phyloP scores from a whole-genome alignment of 1,140 invertebrate genomes.

The Myzus persicae region DNA sequence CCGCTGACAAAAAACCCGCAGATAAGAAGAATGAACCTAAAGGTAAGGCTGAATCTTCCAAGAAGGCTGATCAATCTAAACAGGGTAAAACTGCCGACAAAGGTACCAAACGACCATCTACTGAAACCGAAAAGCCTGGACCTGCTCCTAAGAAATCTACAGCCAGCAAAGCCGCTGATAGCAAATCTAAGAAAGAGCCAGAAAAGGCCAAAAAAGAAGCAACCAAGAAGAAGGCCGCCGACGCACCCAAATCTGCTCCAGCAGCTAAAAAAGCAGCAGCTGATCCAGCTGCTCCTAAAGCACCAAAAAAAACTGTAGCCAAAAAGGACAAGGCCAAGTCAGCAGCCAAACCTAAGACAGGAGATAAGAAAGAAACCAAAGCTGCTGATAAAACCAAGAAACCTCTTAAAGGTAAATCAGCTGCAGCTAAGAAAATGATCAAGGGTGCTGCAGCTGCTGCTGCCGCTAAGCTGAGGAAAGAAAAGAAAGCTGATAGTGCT shows the following conservation, averaged over 20 bases:
- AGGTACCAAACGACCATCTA: slow-evolving; percentile 64
- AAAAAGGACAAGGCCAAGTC: slow-evolving; percentile 68
- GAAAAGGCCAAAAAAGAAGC: slow-evolving; percentile 56
- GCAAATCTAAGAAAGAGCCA: slow-evolving; percentile 45
- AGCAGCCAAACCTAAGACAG: slow-evolving; percentile 62
- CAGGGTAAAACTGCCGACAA: slow-evolving; percentile 24
- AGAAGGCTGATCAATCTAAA: slow-evolving; percentile 53
- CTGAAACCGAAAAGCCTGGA: slow-evolving; percentile 65
- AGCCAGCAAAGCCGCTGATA: slow-evolving; percentile 54
- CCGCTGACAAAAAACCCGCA: slow-evolving; percentile 64
- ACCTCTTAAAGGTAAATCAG: slow-evolving; percentile 66
- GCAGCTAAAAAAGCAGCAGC: slow-evolving; percentile 54
- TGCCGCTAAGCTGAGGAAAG: slow-evolving; percentile 64
- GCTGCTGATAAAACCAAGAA: slow-evolving; percentile 62
- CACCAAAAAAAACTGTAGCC: slow-evolving; percentile 62
- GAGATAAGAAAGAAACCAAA: slow-evolving; percentile 60
- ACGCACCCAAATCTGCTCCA: slow-evolving; percentile 54
- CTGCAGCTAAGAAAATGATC: slow-evolving; percentile 51
- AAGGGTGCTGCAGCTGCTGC: slow-evolving; percentile 55
- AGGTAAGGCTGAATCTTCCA: slow-evolving; percentile 34
- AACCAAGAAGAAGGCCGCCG: slow-evolving; percentile 65
- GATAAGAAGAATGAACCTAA: slow-evolving; percentile 60
- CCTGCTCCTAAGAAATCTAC: slow-evolving; percentile 65
- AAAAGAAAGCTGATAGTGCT: slow-evolving; percentile 64
- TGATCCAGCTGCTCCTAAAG: slow-evolving; percentile 58